Evolutionary conservation across 2,113 vertebrate genomes (phyloP).

Genomic region (Odontesthes bonariensis): DNA sequence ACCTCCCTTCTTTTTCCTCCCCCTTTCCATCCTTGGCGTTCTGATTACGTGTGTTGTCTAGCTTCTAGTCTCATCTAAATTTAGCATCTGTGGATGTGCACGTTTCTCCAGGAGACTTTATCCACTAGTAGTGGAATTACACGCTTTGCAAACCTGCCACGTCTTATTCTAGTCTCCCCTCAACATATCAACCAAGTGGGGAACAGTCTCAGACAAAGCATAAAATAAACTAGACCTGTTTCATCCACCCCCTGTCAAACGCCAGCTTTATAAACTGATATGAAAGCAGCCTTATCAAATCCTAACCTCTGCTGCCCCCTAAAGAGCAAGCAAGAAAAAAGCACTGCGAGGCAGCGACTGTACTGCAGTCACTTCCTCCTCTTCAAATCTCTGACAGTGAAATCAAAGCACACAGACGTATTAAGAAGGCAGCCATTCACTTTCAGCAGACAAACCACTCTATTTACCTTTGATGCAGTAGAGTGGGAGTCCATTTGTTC

Average conservation of each 20-base stretch:
- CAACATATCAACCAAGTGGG: constrained; percentile 11
- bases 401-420: constrained; percentile 55
- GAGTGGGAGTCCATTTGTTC: constrained; percentile 69
- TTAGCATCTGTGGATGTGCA: constrained; percentile 67
- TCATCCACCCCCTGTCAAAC: constrained; percentile 73
- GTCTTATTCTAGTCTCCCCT: constrained; percentile 10
- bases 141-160: constrained; percentile 24
- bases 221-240: constrained; percentile 73
- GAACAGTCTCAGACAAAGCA: constrained; percentile 44
- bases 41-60: constrained; percentile 69
- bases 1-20: constrained; percentile 21
- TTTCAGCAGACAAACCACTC: constrained; percentile 64
- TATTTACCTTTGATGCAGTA: constrained; percentile 69
- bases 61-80: constrained; percentile 77
- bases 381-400: constrained; percentile 41
- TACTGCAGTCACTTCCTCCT: constrained; percentile 38
- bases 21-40: constrained; percentile 51
- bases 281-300: constrained; percentile 71
- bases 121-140: constrained; percentile 40
- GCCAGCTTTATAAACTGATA: constrained; percentile 69
- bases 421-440: constrained; percentile 53
- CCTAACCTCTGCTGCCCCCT: constrained; percentile 82
- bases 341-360: constrained; percentile 26
- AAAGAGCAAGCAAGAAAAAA: constrained; percentile 66
- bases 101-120: constrained; percentile 52